Base-by-base conservation (phyloP, 1,140 invertebrate genomes). In the Hyles vespertilio region DNA sequence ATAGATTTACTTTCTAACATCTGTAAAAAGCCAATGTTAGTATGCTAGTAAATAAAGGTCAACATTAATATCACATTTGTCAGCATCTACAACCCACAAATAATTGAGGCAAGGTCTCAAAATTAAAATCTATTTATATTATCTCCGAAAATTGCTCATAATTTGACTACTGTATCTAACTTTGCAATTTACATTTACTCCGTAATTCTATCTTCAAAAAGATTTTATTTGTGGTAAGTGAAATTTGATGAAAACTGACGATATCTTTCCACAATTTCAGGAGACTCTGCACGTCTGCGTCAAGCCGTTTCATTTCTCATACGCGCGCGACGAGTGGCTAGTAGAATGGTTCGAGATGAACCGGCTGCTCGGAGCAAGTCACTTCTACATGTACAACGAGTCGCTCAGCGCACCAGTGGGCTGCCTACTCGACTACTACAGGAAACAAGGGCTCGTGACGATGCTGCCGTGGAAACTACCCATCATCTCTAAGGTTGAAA, bases 301-400 rank as follows among this genome's bases (percentile, higher is more conserved):
- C 8, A 98, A 98, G 71, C 97, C 98, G 0, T 91, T 99, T 44
- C 97, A 98, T 84, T 98, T 95, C 75, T 92, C 94, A 64, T 98
- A 97, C 84, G 94, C 97, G 76, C 91, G 95, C 90, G 92, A 93
- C 9, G 79, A 95, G 48, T 95, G 97, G 89, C 89, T 99, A 60
- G 90, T 98, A 58, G 97, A 98, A 89, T 98, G 97, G 91, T 92
- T 98, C 60, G 97, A 98, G 87, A 89, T 98, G 52, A 96, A 98
- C 78, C 91, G 92, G 5, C 83, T 98, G 11, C 89, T 98, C 52
- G 97, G 97, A 1, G 95, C 95, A 1, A 93, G 93, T 33, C 96
- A 97, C 79, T 97, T 98, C 78, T 96, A 96, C 33, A 94, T 99
- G 77, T 99, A 98, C 90, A 98, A 98, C 81, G 94, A 98, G 78